Conservation (phyloP, 2,797 vertebrate species). For the Urocyon cinereoargenteus region DNA sequence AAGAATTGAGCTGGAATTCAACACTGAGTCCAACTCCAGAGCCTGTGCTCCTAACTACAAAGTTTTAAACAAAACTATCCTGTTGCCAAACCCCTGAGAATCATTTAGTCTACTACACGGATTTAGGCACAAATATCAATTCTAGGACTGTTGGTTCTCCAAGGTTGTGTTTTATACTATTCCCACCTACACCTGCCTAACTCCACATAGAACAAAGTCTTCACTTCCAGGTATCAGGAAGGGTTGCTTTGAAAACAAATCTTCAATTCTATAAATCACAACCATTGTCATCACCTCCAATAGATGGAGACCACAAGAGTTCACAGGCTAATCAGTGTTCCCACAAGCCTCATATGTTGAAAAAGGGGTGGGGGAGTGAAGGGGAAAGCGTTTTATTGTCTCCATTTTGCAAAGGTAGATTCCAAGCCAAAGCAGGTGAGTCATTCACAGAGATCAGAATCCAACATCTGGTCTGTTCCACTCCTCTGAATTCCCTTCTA, state of each 20-base stretch:
- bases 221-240: neutral
- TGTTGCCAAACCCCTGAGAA: neutral
- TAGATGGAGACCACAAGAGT: neutral
- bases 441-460: constrained; percentile 67
- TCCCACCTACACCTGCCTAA: too few relatives aligned
- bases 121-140: neutral
- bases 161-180: neutral
- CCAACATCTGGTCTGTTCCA: neutral
- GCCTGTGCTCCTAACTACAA: neutral
- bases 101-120: neutral
- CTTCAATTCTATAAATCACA: neutral
- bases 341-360: neutral
- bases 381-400: constrained; percentile 60
- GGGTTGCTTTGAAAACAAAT: neutral
- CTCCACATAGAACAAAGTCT: neutral
- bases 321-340: constrained; percentile 26
- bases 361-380: neutral
- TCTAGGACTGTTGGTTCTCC: neutral
- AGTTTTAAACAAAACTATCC: neutral
- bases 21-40: neutral
- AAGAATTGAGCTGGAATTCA: neutral
- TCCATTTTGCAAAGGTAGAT: constrained; percentile 25
- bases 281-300: neutral
- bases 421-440: constrained; percentile 47
- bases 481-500: neutral